Evolutionary conservation across 2,888 invertebrate species (phyloP), one percentile per base, ranked within the genome.

Genomic region (Drosophila phalerata): DNA sequence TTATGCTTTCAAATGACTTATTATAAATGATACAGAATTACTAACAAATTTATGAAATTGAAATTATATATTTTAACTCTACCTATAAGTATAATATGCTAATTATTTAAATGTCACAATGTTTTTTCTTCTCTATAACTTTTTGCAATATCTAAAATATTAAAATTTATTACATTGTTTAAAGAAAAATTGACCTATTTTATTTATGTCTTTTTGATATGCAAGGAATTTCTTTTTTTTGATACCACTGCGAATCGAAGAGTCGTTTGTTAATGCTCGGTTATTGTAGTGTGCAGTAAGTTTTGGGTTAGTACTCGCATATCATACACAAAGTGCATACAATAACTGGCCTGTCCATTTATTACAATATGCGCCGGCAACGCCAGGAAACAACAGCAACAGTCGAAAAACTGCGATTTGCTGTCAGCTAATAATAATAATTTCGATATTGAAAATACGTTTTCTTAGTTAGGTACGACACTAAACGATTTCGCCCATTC

Each of bases 361-460:
- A 86, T 86, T 86, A 85, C 86, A 86, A 79, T 81, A 84, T 86
- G 87, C 79, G 84, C 83, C 88, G 88, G 88, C 85, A 79, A 79
- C 52, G 60, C 51, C 65, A 56, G 65, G 48, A 56, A 67, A 47
- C 76, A 73, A 80, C 84, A 43, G 45, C 71, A 67, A 60, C 76
- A 66, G 79, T 81, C 74, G 72, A 87, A 88, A 88, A 86, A 77
- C 86, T 81, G 84, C 89, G 86, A 89, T 87, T 87, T 89, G 90
- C 90, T 88, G 90, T 90, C 89, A 89, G 89, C 86, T 90, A 90
- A 90, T 90, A 90, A 90, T 90, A 90, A 90, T 90, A 90, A 90
- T 90, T 90, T 90, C 83, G 90, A 90, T 90, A 90, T 90, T 90
- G 90, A 90, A 90, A 90, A 90, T 90, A 90, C 90, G 90, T 90